phyloP scores from a whole-genome alignment of 2,113 vertebrate species.

The Daboia siamensis region DNA sequence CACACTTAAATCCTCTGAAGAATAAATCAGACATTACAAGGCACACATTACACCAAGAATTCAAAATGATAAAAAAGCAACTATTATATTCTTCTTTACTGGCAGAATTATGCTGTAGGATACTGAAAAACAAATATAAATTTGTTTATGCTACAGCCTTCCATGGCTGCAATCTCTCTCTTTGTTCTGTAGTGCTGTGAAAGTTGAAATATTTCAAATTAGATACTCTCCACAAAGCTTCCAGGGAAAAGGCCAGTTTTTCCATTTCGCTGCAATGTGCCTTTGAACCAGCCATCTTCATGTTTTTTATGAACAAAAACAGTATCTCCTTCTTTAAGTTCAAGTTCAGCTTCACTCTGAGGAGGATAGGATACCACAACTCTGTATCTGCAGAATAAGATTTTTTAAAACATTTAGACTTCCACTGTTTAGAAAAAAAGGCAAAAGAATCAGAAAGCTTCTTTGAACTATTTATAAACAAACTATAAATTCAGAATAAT shows the following conservation, averaged over 20 bases:
- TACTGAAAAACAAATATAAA: constrained; percentile 50
- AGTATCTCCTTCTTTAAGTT: constrained; percentile 98
- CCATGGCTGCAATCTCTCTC: constrained; percentile 60
- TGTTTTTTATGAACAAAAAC: constrained; percentile 97
- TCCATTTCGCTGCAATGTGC: constrained; percentile 94
- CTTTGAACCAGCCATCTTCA: constrained; percentile 99
- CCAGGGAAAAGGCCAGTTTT: constrained; percentile 96
- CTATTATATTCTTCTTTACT: constrained; percentile 44
- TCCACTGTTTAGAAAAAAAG: background rate
- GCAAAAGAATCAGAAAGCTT: constrained; percentile 5
- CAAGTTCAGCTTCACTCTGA: constrained; percentile 97
- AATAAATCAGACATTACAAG: constrained; percentile 90
- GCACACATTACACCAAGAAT: constrained; percentile 78
- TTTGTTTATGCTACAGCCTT: constrained; percentile 54
- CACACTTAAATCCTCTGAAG: constrained; percentile 66
- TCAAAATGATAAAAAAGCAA: constrained; percentile 56
- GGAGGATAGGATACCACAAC: constrained; percentile 97
- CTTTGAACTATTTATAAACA: background rate
- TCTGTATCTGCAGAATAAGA: constrained; percentile 79
- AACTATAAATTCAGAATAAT: background rate
- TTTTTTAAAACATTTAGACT: background rate
- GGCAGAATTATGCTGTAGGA: constrained; percentile 55
- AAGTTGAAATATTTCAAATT: constrained; percentile 31
- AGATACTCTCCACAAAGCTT: constrained; percentile 96
- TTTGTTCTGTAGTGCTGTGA: constrained; percentile 65